Conservation (phyloP, 92 coral and sea anemone genomes). For the Actinostola sp. region DNA sequence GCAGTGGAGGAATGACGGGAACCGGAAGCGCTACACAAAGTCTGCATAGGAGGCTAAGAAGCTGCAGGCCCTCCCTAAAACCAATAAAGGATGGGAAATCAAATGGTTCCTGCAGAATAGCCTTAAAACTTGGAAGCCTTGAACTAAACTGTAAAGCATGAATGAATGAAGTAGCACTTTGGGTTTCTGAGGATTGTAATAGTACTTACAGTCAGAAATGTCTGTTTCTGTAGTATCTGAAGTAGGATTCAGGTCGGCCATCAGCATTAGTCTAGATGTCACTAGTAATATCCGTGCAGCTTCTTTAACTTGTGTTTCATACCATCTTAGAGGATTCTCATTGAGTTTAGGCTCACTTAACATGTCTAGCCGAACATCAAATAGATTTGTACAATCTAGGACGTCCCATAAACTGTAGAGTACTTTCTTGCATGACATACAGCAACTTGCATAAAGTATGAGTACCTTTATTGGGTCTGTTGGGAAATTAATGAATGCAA, state of each 20-base stretch:
- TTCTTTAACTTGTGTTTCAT: slow-evolving; percentile 67
- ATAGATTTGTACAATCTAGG: slow-evolving; percentile 55
- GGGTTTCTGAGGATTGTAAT: too few relatives aligned
- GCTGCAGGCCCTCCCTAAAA: too few relatives aligned
- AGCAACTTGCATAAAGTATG: slow-evolving; percentile 71
- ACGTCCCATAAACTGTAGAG: slow-evolving; percentile 65
- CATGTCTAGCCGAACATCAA: slow-evolving; percentile 71
- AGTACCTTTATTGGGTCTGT: slow-evolving; percentile 50
- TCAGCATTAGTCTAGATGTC: slow-evolving; percentile 54
- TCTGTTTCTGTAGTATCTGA: background rate
- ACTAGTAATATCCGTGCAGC: slow-evolving; percentile 63
- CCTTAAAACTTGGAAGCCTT: too few relatives aligned
- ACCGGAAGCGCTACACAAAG: too few relatives aligned
- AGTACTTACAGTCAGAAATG: slow-evolving; percentile 54
- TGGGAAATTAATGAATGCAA: background rate
- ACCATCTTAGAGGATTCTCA: slow-evolving; percentile 75
- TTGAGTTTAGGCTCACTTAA: slow-evolving; percentile 56
- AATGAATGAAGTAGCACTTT: too few relatives aligned
- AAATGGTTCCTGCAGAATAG: too few relatives aligned
- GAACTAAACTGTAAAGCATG: too few relatives aligned
- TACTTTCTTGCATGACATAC: slow-evolving; percentile 70
- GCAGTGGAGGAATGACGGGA: too few relatives aligned
- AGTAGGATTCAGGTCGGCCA: slow-evolving; percentile 26
- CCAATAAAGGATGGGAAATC: too few relatives aligned
- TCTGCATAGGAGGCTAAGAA: too few relatives aligned